Conservation (phyloP, 2,888 invertebrate genomes). For the Pyrgus malvae region DNA sequence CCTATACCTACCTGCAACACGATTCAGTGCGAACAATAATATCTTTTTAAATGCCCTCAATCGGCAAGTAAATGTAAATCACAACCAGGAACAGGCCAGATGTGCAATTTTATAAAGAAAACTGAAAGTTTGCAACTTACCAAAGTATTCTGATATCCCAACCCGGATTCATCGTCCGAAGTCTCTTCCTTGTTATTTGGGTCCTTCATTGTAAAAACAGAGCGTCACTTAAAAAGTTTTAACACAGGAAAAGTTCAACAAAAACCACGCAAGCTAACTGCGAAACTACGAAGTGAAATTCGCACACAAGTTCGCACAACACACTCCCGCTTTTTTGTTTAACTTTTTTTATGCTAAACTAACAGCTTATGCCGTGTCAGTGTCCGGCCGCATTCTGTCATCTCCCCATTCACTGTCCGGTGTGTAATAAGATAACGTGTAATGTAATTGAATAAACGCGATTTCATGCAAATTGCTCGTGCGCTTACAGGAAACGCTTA, state of each 20-base stretch:
- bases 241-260: constrained; percentile 57
- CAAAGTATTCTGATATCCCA: constrained; percentile 87
- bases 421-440: constrained; percentile 64
- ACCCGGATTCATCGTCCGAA: constrained; percentile 83
- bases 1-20: not conserved
- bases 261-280: constrained; percentile 43
- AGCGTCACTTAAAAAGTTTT: constrained; percentile 40
- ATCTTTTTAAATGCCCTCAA: not conserved
- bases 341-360: constrained; percentile 38
- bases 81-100: too few species aligned
- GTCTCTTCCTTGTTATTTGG: constrained; percentile 64
- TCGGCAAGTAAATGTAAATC: not conserved
- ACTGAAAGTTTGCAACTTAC: constrained; percentile 78
- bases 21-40: not conserved
- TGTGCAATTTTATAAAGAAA: constrained; percentile 50
- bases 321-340: constrained; percentile 33
- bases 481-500: constrained; percentile 49
- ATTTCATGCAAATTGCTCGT: constrained; percentile 69
- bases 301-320: constrained; percentile 22
- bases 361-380: constrained; percentile 46
- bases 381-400: constrained; percentile 52
- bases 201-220: constrained; percentile 60
- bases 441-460: constrained; percentile 75
- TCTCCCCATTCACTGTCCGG: constrained; percentile 56
- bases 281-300: constrained; percentile 14